phyloP scores from a whole-genome alignment of 2,113 vertebrate genomes.

The Epinephelus cyanopodus region DNA sequence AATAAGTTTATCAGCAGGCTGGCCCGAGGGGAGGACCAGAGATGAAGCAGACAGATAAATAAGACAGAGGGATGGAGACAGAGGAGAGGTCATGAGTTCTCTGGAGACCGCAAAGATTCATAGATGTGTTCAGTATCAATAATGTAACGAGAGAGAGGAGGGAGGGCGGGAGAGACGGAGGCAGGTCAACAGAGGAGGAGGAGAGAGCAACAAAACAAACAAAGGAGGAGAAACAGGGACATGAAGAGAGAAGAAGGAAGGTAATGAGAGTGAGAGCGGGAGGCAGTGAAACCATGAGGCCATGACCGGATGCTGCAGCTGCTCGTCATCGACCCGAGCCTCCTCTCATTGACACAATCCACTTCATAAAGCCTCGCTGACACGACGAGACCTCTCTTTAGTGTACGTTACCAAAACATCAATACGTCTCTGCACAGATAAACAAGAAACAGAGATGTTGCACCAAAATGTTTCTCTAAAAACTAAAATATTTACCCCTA shows the following conservation, averaged over 20 bases:
- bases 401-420: constrained; percentile 23
- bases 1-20: constrained; percentile 42
- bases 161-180: neutral
- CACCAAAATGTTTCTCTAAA: neutral
- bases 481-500: neutral
- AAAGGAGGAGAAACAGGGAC: neutral
- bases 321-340: constrained; percentile 8
- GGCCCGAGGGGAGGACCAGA: constrained; percentile 30
- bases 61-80: neutral
- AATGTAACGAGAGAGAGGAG: constrained; percentile 54
- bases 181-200: neutral
- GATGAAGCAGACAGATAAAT: constrained; percentile 42
- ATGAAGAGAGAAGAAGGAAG: neutral
- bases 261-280: neutral
- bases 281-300: constrained; percentile 17
- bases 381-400: neutral
- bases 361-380: constrained; percentile 32
- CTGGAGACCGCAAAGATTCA: constrained; percentile 48
- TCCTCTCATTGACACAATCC: constrained; percentile 16
- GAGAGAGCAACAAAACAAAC: too few relatives aligned
- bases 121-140: constrained; percentile 55
- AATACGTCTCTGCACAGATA: neutral
- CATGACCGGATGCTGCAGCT: constrained; percentile 3
- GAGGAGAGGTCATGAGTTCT: constrained; percentile 54
- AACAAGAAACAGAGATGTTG: neutral